Conservation (phyloP, 1,140 invertebrate genomes). For the Teleopsis dalmanni region DNA sequence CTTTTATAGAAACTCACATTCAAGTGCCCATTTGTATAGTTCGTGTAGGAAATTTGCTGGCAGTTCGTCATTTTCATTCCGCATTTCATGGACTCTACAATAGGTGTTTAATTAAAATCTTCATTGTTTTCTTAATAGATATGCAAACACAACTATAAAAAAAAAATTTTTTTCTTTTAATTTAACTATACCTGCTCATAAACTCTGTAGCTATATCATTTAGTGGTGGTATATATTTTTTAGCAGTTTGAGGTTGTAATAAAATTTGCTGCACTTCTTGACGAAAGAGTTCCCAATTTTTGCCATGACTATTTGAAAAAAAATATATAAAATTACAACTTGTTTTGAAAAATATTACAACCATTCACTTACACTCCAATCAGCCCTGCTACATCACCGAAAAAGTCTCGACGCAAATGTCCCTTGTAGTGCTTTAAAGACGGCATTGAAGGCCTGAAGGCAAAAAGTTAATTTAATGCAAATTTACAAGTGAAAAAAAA, state of each 20-base stretch:
- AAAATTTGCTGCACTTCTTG: constrained; percentile 78
- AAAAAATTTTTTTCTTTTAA: too few relatives aligned
- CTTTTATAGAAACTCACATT: constrained; percentile 58
- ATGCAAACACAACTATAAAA: too few relatives aligned
- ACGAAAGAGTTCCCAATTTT: constrained; percentile 72
- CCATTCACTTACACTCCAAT: constrained; percentile 67
- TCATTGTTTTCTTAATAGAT: background rate
- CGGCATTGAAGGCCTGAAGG: constrained; percentile 62
- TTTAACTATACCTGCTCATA: constrained; percentile 54
- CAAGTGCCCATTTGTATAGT: constrained; percentile 80
- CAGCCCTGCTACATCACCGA: constrained; percentile 62
- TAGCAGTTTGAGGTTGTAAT: constrained; percentile 66
- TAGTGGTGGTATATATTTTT: constrained; percentile 63
- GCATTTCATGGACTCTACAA: constrained; percentile 59
- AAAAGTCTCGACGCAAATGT: constrained; percentile 63
- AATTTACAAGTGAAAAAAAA: too few relatives aligned
- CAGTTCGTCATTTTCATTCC: constrained; percentile 58
- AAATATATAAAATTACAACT: constrained; percentile 11
- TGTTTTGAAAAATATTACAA: background rate
- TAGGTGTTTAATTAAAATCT: background rate
- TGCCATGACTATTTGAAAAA: constrained; percentile 61
- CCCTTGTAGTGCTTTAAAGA: constrained; percentile 73
- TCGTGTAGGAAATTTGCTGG: constrained; percentile 71
- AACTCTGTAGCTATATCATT: constrained; percentile 68
- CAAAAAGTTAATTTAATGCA: too few relatives aligned